Percentiles rank a stretch among this genome's conserved stretches.
These are phyloP conservation scores for Conomelus anceps DNA, from an alignment of 2,888 invertebrate species.

Conservation along the genomic window DNA sequence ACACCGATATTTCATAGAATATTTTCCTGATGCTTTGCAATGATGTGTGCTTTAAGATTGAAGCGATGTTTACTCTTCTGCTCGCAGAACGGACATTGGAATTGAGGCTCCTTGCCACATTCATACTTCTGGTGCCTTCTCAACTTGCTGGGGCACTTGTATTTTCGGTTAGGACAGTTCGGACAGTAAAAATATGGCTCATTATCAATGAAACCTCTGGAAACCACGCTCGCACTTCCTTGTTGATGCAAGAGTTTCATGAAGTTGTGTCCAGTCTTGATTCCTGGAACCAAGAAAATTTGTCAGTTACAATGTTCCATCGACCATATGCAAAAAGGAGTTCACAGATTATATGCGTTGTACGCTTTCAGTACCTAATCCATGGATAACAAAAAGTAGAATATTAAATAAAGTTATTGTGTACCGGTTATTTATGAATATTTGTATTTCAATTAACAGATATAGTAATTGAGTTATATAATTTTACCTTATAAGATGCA, in stretches of 20 bases:
- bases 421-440: no score
- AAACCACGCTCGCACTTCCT: not conserved
- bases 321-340: no score
- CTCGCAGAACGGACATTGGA: conserved; percentile 41
- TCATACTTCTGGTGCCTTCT: conserved; percentile 35
- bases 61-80: conserved; percentile 29
- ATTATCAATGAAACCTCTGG: not conserved
- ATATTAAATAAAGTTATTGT: no score
- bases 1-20: not conserved
- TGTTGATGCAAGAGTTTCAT: not conserved
- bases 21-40: not conserved
- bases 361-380: no score
- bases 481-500: no score
- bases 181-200: not conserved
- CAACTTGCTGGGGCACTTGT: conserved; percentile 33
- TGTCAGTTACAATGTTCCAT: not conserved
- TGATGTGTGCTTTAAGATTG: conserved; percentile 21
- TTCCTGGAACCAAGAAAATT: not conserved
- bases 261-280: not conserved
- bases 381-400: no score
- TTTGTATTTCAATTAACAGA: no score
- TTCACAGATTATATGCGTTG: no score
- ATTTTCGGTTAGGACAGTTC: conserved; percentile 32
- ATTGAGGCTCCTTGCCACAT: conserved; percentile 41
- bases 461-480: no score